Evolutionary conservation across 2,113 vertebrate species (phyloP).

Genomic region (Antigone vipio): DNA sequence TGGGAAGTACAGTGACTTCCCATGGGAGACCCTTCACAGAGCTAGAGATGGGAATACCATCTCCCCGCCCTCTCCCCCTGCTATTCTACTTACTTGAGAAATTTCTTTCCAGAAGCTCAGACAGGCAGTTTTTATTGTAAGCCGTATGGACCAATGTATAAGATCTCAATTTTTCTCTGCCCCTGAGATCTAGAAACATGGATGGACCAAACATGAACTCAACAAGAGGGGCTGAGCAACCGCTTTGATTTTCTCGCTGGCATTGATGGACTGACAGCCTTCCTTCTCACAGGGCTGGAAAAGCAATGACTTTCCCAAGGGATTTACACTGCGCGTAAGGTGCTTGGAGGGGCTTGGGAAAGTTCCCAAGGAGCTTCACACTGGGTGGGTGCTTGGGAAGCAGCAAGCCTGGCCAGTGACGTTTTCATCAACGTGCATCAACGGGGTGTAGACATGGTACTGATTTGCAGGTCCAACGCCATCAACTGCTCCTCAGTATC

Average conservation of each 20-base stretch:
- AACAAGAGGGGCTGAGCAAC: background rate
- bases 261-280: background rate
- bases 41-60: background rate
- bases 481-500: background rate
- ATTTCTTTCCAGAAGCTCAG: background rate
- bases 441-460: background rate
- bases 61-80: background rate
- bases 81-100: background rate
- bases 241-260: background rate
- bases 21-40: background rate
- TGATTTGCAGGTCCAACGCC: background rate
- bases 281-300: background rate
- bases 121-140: background rate
- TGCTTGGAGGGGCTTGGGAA: background rate
- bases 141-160: background rate
- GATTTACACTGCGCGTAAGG: background rate
- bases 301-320: background rate
- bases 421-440: background rate
- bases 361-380: too few species aligned
- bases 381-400: too few species aligned
- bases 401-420: background rate
- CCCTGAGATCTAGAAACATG: background rate
- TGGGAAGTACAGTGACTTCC: background rate
- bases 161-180: background rate
- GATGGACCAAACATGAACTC: fast-evolving